Evolutionary conservation across 2,113 vertebrate species (phyloP).

Genomic region (Potamarius usumacintae): DNA sequence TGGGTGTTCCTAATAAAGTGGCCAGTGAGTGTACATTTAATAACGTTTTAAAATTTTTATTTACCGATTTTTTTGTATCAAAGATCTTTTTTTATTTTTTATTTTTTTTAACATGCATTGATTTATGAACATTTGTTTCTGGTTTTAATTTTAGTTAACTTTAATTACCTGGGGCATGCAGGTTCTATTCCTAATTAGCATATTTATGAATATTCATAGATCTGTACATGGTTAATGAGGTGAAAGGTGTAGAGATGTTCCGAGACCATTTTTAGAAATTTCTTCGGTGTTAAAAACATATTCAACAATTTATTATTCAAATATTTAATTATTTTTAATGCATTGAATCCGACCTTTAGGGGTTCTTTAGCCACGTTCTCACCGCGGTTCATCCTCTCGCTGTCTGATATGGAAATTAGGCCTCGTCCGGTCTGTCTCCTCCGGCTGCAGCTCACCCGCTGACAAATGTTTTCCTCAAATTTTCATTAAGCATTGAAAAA

Average conservation of each 20-base stretch:
- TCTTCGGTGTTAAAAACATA: background rate
- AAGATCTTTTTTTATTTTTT: background rate
- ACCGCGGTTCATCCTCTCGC: conserved; percentile 11
- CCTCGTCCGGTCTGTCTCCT: conserved; percentile 10
- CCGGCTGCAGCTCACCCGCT: conserved; percentile 13
- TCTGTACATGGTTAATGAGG: background rate
- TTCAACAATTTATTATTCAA: conserved; percentile 4
- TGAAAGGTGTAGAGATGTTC: background rate
- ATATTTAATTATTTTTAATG: conserved; percentile 14
- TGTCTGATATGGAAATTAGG: conserved; percentile 12
- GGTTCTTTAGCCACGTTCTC: background rate
- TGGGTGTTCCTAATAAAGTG: no score
- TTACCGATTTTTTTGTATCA: background rate
- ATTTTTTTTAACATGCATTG: background rate
- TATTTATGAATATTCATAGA: conserved; percentile 8
- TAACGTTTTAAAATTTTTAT: no score
- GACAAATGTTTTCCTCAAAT: conserved; percentile 15
- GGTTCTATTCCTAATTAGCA: background rate
- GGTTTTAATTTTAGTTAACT: background rate
- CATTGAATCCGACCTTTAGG: background rate
- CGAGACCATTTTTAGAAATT: background rate
- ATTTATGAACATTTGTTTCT: background rate
- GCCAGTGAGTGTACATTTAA: no score
- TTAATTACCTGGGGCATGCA: background rate
- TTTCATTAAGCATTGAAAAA: conserved; percentile 19